Percentiles rank a stretch among this genome's conserved stretches.
Conservation (phyloP, 2,797 vertebrate genomes). For the Rhinatrema bivittatum region DNA sequence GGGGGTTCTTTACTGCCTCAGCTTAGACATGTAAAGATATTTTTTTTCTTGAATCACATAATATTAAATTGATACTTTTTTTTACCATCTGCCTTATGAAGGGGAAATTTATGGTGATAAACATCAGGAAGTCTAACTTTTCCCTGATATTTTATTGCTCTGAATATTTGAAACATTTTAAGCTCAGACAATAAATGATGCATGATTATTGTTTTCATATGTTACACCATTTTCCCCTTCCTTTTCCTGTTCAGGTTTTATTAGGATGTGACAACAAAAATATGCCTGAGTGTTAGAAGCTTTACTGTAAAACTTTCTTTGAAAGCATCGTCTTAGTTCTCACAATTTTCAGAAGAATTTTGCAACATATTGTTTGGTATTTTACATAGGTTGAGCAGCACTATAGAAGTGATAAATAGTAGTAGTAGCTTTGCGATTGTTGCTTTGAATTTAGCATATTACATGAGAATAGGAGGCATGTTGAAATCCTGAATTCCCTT, state of each 20-base stretch:
- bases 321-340: slow-evolving; percentile 14
- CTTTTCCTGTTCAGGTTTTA: slow-evolving; percentile 41
- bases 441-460: too few relatives aligned
- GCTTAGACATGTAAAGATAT: slow-evolving; percentile 19
- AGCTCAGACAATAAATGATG: slow-evolving; percentile 70
- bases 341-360: too few relatives aligned
- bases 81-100: slow-evolving; percentile 33
- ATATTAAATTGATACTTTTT: slow-evolving; percentile 38
- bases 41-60: slow-evolving; percentile 35
- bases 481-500: too few relatives aligned
- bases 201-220: slow-evolving; percentile 70
- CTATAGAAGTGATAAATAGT: too few relatives aligned
- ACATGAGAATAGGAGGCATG: too few relatives aligned
- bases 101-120: slow-evolving; percentile 58
- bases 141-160: slow-evolving; percentile 64
- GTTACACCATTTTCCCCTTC: slow-evolving; percentile 48
- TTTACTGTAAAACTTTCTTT: slow-evolving; percentile 25
- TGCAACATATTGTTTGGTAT: too few relatives aligned
- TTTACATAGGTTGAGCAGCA: too few relatives aligned
- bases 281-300: slow-evolving; percentile 42
- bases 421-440: too few relatives aligned
- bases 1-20: slow-evolving; percentile 41
- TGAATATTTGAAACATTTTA: slow-evolving; percentile 64
- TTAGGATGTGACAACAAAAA: slow-evolving; percentile 45
- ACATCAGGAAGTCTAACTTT: slow-evolving; percentile 63